phyloP scores from a whole-genome alignment of 2,888 invertebrate genomes.

The Oconnorella tubifera region DNA sequence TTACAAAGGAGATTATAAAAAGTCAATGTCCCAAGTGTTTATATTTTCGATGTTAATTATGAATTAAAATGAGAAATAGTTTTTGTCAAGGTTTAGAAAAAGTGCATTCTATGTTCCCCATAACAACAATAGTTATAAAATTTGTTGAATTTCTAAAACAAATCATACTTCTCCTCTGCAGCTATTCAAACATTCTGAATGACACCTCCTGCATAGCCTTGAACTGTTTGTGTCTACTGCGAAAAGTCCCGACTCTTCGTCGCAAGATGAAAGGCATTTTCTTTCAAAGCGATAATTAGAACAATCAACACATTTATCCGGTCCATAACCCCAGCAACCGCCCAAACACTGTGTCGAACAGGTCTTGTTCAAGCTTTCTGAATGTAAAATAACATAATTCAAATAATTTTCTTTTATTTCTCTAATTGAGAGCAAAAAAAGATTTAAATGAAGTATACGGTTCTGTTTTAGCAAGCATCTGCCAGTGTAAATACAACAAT shows the following conservation, averaged over 20 bases:
- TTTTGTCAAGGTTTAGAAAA: too few relatives aligned
- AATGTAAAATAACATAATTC: background rate
- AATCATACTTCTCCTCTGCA: constrained; percentile 77
- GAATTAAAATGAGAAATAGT: too few relatives aligned
- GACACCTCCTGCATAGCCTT: constrained; percentile 75
- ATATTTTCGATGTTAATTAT: too few relatives aligned
- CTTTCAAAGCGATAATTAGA: constrained; percentile 64
- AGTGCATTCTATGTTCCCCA: too few relatives aligned
- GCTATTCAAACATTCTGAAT: constrained; percentile 75
- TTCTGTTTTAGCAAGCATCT: background rate
- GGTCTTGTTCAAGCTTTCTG: background rate
- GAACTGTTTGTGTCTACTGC: background rate
- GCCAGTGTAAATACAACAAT: background rate
- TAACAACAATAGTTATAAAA: too few relatives aligned
- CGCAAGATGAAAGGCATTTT: constrained; percentile 42
- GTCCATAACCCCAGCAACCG: constrained; percentile 93
- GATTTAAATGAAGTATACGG: background rate
- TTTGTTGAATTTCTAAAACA: too few relatives aligned
- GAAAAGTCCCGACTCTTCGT: constrained; percentile 4
- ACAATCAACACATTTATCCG: constrained; percentile 85
- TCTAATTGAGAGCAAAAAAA: background rate
- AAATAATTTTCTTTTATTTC: background rate
- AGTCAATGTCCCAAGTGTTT: too few relatives aligned
- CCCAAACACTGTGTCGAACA: constrained; percentile 73
- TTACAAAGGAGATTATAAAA: too few relatives aligned